phyloP scores from a whole-genome alignment of 2,888 invertebrate species.

The Ellobium chinense region DNA sequence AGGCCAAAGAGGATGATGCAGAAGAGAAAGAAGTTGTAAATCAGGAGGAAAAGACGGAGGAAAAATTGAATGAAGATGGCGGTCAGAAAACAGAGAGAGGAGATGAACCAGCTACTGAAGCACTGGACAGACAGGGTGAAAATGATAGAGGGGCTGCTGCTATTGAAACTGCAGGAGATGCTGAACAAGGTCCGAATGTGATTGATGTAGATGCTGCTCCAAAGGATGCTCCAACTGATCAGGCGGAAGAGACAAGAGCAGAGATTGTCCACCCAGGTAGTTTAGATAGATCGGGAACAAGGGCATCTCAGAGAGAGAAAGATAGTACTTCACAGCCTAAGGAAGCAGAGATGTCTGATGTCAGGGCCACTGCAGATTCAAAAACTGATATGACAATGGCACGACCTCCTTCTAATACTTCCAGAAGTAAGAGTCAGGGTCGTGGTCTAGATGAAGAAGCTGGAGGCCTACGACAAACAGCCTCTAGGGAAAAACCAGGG shows the following conservation, averaged over 20 bases:
- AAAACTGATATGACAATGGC: not conserved
- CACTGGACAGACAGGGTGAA: conserved; percentile 46
- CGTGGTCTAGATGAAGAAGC: not conserved
- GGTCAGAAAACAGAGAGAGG: conserved; percentile 46
- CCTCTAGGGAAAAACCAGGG: not conserved
- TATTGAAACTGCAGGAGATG: conserved; percentile 39
- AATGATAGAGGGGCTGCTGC: conserved; percentile 46
- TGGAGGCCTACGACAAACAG: not conserved
- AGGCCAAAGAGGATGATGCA: not conserved
- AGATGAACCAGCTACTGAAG: conserved; percentile 46
- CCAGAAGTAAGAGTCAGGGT: not conserved
- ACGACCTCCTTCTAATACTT: not conserved
- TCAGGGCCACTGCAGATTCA: not conserved
- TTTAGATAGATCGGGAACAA: not conserved
- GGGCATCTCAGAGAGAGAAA: not conserved
- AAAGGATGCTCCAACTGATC: not conserved
- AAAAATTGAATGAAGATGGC: conserved; percentile 10
- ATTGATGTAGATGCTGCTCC: not conserved
- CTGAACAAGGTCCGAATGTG: not conserved
- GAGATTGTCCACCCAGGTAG: not conserved
- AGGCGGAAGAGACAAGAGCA: conserved; percentile 16
- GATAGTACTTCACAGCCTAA: no score
- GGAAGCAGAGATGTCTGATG: not conserved
- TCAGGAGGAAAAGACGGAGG: not conserved
- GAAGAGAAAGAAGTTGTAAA: not conserved